Conservation (phyloP, 2,797 vertebrate species). For the Danio albolineatus region DNA sequence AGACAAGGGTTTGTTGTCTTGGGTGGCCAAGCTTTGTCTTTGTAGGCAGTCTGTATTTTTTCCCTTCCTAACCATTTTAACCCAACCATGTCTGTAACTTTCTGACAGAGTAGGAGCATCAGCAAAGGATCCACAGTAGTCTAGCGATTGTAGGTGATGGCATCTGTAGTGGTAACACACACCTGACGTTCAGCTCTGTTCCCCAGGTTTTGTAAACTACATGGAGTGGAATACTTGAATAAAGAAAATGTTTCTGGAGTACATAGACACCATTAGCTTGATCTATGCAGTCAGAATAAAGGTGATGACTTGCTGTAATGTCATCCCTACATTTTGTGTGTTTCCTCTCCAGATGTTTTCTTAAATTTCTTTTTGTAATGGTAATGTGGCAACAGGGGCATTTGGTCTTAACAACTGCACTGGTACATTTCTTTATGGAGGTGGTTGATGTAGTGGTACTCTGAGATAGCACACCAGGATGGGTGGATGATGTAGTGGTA, state of each 20-base stretch:
- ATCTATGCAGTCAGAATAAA: neutral
- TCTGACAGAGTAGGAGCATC: neutral
- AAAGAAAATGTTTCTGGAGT: too few relatives aligned
- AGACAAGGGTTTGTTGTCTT: slow-evolving; percentile 1
- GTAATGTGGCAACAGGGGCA: slow-evolving; percentile 2
- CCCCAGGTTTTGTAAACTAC: neutral
- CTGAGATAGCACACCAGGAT: too few relatives aligned
- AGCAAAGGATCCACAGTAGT: neutral
- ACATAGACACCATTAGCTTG: neutral
- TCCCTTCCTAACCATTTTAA: neutral
- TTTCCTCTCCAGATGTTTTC: neutral
- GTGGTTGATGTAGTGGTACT: too few relatives aligned
- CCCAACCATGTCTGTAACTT: too few relatives aligned
- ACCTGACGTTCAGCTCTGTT: neutral
- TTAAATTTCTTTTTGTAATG: neutral
- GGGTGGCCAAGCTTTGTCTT: neutral
- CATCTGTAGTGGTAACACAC: slow-evolving; percentile 1
- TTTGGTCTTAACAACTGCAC: neutral
- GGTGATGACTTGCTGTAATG: neutral
- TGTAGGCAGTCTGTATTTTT: neutral
- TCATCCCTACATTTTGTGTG: neutral
- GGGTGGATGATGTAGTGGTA: too few relatives aligned
- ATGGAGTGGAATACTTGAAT: neutral
- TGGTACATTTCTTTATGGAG: neutral
- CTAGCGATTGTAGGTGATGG: neutral